phyloP scores from a whole-genome alignment of 2,888 invertebrate species.

The Nephrocerus scutellatus region DNA sequence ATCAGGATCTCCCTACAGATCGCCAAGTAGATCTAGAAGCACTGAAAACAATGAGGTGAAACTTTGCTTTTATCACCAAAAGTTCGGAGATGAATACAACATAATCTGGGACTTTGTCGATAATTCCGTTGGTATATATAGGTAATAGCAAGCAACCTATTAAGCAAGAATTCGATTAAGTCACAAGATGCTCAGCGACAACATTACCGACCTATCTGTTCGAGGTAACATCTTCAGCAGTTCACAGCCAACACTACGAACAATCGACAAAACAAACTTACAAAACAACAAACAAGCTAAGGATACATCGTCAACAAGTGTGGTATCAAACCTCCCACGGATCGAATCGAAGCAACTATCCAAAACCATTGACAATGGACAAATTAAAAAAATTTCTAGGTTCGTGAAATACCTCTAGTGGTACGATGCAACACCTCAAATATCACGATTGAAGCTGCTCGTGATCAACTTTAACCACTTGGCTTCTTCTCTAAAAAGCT shows the following conservation, averaged over 20 bases:
- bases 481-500: constrained; percentile 39
- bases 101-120: constrained; percentile 1
- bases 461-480: too few relatives aligned
- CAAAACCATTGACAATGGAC: constrained; percentile 6
- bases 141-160: constrained; percentile 7
- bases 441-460: constrained; percentile 4
- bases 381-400: constrained; percentile 6
- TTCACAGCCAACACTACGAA: constrained; percentile 5
- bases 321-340: too few relatives aligned
- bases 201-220: too few relatives aligned
- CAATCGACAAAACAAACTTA: too few relatives aligned
- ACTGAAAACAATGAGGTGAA: neutral
- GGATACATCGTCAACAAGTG: constrained; percentile 6
- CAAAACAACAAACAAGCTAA: too few relatives aligned
- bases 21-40: too few relatives aligned
- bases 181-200: constrained; percentile 1
- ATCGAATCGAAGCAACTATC: constrained; percentile 8
- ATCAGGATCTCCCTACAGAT: too few relatives aligned
- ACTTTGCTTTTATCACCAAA: constrained; percentile 1
- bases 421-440: constrained; percentile 4
- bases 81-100: constrained; percentile 2
- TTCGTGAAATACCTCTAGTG: constrained; percentile 8
- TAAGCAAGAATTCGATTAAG: constrained; percentile 8
- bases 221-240: too few relatives aligned
- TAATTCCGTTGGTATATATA: constrained; percentile 3